phyloP scores from a whole-genome alignment of 53 echinoderm and acorn worm species.

The Holothuria leucospilota region DNA sequence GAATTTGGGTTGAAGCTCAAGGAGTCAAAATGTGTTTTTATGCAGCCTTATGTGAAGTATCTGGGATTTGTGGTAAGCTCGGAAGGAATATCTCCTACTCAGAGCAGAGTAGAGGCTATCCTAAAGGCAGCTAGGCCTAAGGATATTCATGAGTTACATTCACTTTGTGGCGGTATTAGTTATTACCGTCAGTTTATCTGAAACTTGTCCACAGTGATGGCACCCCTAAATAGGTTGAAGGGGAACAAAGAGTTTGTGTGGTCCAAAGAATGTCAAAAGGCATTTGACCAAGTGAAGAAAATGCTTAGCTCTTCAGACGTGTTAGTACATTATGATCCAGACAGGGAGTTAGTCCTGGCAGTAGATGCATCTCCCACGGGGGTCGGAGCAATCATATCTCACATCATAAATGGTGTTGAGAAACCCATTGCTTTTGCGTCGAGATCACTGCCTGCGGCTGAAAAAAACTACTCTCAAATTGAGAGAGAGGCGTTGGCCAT shows the following conservation, averaged over 20 bases:
- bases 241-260: constrained; percentile 11
- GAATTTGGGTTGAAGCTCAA: too few species aligned
- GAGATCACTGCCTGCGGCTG: not conserved
- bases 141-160: too few species aligned
- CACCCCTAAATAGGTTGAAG: constrained; percentile 7
- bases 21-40: too few species aligned
- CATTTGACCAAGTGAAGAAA: constrained; percentile 22
- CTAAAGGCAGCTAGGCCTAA: not conserved
- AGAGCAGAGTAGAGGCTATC: too few species aligned
- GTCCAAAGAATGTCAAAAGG: not conserved
- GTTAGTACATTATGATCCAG: constrained; percentile 29
- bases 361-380: too few species aligned
- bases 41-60: too few species aligned
- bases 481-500: constrained; percentile 34
- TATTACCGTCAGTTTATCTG: too few species aligned
- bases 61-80: too few species aligned
- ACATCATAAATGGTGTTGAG: constrained; percentile 12
- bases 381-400: constrained; percentile 3
- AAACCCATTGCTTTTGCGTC: not conserved
- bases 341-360: not conserved
- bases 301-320: not conserved
- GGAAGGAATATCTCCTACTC: too few species aligned
- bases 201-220: not conserved
- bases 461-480: constrained; percentile 33
- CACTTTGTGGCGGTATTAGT: too few species aligned